Evolutionary conservation across 2,888 invertebrate genomes (phyloP), one percentile per base, ranked within the genome.

Genomic region (Geotrupes spiniger): DNA sequence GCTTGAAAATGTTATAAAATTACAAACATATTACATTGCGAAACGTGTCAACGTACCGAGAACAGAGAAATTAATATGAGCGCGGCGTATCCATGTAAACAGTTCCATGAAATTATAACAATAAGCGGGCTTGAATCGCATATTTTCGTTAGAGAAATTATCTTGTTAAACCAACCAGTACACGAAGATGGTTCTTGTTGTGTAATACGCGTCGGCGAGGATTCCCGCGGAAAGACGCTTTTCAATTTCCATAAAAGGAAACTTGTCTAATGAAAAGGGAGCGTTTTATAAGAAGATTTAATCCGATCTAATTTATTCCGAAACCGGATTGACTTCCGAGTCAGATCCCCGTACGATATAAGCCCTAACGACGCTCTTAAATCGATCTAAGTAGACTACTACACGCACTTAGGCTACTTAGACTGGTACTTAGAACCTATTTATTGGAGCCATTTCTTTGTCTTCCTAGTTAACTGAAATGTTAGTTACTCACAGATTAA

Each of bases 321-420:
- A 63, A 65, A 63, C 62, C 61, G 66, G 63, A 63, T 63, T 62
- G 53, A 68, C 66, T 68, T 68, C 68, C 68, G 65, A 68, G 60
- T 62, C 58, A 66, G 66, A 66, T 65, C 59, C 59, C 61, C 57
- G 59, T 60, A 56, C 61, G 65, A 66, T 66, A 64, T 56, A 62
- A 54, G 51, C 56, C 61, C 63, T 69, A 69, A 69, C 68, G 67
- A 70, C 62, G 63, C 61, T 62, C 63, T 65, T 69, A 69, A 68
- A 68, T 69, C 64, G 64, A 59, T 62, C 64, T 59, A 54, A 57
- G 51, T 53, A 55, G 58, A 56, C 60, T 56, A 45, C 55, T 60
- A 63, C 60, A 61, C 60, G 61, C 62, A 62, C 60, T 58, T 53
- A 56, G 45, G 46, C 49, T 52, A 52, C 49, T 49, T 49, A 46